Evolutionary conservation across 92 coral and sea anemone genomes (phyloP).

Genomic region (Epizoanthus fatuus): DNA sequence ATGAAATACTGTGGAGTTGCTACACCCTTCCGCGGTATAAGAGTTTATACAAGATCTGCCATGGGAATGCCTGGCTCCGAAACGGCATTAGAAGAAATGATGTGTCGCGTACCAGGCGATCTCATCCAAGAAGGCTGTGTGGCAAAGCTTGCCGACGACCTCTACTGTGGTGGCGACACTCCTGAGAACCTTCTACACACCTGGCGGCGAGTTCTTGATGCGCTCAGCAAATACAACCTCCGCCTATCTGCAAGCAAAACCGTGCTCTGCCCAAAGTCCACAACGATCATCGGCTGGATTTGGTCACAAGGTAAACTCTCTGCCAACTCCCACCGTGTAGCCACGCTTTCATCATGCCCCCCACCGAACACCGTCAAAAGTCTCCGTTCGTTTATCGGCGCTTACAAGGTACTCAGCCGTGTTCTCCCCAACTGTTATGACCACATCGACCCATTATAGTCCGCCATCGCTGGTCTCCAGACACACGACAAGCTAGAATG

Average conservation of each 20-base stretch:
- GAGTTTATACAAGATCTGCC: no score
- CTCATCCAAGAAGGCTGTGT: conserved; percentile 62
- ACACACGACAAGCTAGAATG: conserved; percentile 37
- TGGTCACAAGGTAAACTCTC: conserved; percentile 67
- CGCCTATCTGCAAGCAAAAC: conserved; percentile 62
- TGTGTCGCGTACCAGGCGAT: conserved; percentile 60
- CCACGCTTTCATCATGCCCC: conserved; percentile 50
- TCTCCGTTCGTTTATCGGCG: conserved; percentile 49
- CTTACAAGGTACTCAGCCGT: conserved; percentile 53
- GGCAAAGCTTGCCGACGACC: conserved; percentile 72
- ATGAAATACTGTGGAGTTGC: no score
- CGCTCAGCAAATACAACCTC: conserved; percentile 55
- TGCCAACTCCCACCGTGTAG: conserved; percentile 60
- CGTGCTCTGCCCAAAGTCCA: conserved; percentile 58
- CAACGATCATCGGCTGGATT: conserved; percentile 68
- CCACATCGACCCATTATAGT: conserved; percentile 34
- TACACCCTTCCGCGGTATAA: no score
- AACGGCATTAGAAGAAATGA: conserved; percentile 61
- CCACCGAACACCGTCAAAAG: conserved; percentile 47
- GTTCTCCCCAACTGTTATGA: conserved; percentile 43
- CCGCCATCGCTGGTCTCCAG: conserved; percentile 44
- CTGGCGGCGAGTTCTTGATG: conserved; percentile 59
- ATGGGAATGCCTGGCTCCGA: no score
- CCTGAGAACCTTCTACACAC: conserved; percentile 48
- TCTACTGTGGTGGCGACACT: conserved; percentile 58